Percentiles rank a stretch among this genome's conserved stretches.
These are phyloP conservation scores for Rhinella marina DNA, from an alignment of 2,797 vertebrate species.

Conservation along the genomic window DNA sequence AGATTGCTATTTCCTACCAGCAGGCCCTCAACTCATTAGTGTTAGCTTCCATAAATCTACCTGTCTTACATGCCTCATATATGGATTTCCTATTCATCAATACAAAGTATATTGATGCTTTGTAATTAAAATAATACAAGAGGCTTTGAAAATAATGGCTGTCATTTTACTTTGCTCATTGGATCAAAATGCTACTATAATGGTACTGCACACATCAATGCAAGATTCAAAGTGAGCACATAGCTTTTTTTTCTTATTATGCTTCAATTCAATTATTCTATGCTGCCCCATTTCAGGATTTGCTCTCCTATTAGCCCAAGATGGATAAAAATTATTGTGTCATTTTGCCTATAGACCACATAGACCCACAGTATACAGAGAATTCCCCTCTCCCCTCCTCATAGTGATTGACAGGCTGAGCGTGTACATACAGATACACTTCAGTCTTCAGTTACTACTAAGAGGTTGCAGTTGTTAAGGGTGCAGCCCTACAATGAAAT, in stretches of 20 bases:
- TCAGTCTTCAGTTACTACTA: too few species aligned
- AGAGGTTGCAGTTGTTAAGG: too few species aligned
- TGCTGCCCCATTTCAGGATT: neutral
- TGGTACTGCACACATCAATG: neutral
- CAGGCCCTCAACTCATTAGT: constrained; percentile 39
- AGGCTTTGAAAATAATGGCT: neutral
- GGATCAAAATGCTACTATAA: neutral
- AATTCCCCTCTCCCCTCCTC: too few species aligned
- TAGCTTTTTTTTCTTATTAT: too few species aligned
- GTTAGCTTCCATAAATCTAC: constrained; percentile 34
- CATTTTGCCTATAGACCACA: too few species aligned
- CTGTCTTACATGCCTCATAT: constrained; percentile 6
- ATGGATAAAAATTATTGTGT: too few species aligned
- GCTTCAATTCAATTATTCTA: neutral
- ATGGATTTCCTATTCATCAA: constrained; percentile 41
- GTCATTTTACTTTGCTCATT: neutral
- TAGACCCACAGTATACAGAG: too few species aligned
- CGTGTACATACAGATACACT: too few species aligned
- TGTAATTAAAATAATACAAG: constrained; percentile 28
- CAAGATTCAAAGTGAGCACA: neutral
- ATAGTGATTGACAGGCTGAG: too few species aligned
- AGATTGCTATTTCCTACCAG: constrained; percentile 26
- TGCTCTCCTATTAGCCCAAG: too few species aligned
- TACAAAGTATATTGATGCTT: constrained; percentile 25
- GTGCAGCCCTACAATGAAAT: too few species aligned